Conservation (phyloP, 2,888 invertebrate species). For the Stegophylla sp. region DNA sequence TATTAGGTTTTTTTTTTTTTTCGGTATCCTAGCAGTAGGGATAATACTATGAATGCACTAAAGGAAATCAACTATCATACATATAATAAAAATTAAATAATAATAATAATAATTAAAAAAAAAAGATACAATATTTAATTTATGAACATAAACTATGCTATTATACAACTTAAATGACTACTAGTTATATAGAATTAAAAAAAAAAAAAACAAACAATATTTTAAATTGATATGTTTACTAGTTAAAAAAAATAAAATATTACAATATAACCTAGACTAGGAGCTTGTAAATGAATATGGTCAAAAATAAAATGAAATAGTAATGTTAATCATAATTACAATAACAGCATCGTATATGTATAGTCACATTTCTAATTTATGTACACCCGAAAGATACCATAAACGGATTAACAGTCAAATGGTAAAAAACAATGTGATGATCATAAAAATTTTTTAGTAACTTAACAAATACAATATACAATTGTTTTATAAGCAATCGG, state of each 20-base stretch:
- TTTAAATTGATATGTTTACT: constrained; percentile 28
- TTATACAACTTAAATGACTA: constrained; percentile 44
- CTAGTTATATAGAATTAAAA: constrained; percentile 40
- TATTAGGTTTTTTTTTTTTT: background rate
- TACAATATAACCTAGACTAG: constrained; percentile 13
- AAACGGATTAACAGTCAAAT: constrained; percentile 23
- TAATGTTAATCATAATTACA: constrained; percentile 4
- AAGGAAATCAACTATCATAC: constrained; percentile 5
- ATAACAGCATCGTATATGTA: background rate
- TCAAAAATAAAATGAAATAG: constrained; percentile 11
- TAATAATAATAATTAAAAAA: background rate
- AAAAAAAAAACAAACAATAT: constrained; percentile 13
- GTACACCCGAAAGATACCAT: background rate
- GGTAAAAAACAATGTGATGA: background rate
- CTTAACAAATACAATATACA: constrained; percentile 2
- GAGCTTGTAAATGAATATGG: background rate
- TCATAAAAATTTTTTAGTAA: constrained; percentile 2
- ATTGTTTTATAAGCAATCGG: constrained; percentile 3
- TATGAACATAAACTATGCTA: constrained; percentile 6
- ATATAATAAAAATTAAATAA: background rate
- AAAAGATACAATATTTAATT: constrained; percentile 15
- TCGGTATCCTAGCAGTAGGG: background rate
- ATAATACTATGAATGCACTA: background rate
- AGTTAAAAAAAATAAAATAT: constrained; percentile 21
- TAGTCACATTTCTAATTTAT: background rate